Evolutionary conservation across 1,140 invertebrate species (phyloP).

Genomic region (Diachasma alloeum): DNA sequence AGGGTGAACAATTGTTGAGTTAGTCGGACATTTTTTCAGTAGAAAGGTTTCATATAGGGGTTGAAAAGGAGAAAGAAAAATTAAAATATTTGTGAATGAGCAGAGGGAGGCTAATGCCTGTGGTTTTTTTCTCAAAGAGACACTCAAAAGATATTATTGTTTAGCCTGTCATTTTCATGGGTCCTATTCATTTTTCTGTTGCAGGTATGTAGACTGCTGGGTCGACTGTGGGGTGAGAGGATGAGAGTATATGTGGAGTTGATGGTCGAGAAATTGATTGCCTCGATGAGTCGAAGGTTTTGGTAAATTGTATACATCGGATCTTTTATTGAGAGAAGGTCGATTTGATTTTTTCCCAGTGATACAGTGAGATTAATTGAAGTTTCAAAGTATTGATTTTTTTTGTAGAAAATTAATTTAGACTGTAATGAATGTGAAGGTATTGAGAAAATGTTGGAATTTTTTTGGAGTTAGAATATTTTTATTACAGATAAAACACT

Average conservation of each 20-base stretch:
- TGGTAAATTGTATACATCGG: neutral
- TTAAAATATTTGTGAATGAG: too few relatives aligned
- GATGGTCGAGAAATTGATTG: neutral
- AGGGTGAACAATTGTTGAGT: neutral
- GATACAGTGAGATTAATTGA: neutral
- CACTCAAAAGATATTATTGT: neutral
- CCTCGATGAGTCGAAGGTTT: neutral
- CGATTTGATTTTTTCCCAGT: neutral
- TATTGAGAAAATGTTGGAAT: too few relatives aligned
- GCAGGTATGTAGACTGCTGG: constrained; percentile 1
- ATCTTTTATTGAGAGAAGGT: neutral
- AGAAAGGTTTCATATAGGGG: too few relatives aligned
- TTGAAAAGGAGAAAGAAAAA: too few relatives aligned
- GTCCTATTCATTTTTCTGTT: neutral
- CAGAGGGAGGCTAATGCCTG: too few relatives aligned
- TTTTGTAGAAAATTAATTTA: too few relatives aligned
- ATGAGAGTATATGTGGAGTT: neutral
- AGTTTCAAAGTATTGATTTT: neutral
- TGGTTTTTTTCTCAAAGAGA: neutral
- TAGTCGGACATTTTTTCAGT: too few relatives aligned
- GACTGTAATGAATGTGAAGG: too few relatives aligned
- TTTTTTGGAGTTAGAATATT: too few relatives aligned
- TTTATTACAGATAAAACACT: too few relatives aligned
- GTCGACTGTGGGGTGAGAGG: neutral
- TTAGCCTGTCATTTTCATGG: constrained; percentile 1